Conservation (phyloP, 2,797 vertebrate species). For the Denticeps clupeoides region DNA sequence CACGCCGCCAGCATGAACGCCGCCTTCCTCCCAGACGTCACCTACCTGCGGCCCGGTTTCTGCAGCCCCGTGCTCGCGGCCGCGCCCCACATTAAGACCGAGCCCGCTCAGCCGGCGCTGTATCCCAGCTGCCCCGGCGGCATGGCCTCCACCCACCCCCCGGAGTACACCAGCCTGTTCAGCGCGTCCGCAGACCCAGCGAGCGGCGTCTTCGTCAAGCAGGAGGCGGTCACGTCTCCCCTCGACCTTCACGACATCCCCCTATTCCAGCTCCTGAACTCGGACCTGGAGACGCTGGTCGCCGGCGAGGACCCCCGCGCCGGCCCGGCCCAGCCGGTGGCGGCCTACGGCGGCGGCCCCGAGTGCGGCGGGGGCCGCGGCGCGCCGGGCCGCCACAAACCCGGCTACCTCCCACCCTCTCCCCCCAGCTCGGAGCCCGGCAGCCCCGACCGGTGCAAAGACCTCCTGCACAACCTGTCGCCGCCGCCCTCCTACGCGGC, state of each 20-base stretch:
- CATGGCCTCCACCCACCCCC: conserved; percentile 48
- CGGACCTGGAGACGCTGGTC: conserved; percentile 76
- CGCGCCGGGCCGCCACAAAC: conserved; percentile 58
- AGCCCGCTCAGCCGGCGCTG: conserved; percentile 70
- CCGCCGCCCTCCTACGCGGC: conserved; percentile 88
- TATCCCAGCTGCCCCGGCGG: conserved; percentile 66
- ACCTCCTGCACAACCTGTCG: conserved; percentile 79
- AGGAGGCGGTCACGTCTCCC: conserved; percentile 66
- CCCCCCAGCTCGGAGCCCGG: conserved; percentile 90
- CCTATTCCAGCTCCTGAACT: conserved; percentile 84
- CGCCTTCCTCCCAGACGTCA: conserved; percentile 83
- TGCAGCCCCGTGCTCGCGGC: conserved; percentile 73
- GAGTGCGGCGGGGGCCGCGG: conserved; percentile 26
- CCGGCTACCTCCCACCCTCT: conserved; percentile 82
- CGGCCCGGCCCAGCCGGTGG: conserved; percentile 58
- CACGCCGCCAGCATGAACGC: conserved; percentile 95
- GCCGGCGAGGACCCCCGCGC: conserved; percentile 63
- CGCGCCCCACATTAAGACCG: conserved; percentile 75
- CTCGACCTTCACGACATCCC: conserved; percentile 84
- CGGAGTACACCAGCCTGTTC: conserved; percentile 80
- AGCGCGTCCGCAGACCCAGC: conserved; percentile 58
- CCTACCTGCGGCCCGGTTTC: conserved; percentile 80
- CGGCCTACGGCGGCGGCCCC: conserved; percentile 62
- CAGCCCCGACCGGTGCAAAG: conserved; percentile 83
- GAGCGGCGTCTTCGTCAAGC: conserved; percentile 78